Evolutionary conservation across 2,888 invertebrate genomes (phyloP), one percentile per base, ranked within the genome.

Genomic region (Cinara cedri): DNA sequence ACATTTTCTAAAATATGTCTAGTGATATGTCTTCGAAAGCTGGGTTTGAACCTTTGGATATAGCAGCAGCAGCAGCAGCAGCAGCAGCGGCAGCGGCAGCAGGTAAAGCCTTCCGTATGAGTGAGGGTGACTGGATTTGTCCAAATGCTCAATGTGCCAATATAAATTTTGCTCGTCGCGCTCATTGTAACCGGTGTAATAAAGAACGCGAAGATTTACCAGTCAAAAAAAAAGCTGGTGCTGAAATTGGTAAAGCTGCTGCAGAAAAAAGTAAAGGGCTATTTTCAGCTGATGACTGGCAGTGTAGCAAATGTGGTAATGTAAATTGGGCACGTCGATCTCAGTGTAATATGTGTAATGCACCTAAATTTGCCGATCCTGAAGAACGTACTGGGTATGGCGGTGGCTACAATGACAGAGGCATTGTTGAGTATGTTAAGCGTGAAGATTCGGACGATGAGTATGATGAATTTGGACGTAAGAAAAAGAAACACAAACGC

Each of bases 231-330:
- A 95, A 95, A 87, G 88, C 96, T 70, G 95, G 97, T 0, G 94
- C 95, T 81, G 98, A 98, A 88, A 98, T 99, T 83, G 99, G 99
- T 4, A 98, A 98, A 88, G 94, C 93, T 26, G 96, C 97, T 51
- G 99, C 99, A 0, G 99, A 99, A 86, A 98, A 98, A 87, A 97
- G 97, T 84, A 91, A 96, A 83, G 97, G 97, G n/a, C 88, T 97
- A 81, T 92, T 93, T 86, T 96, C 96, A 87, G 98, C 99, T 54
- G 98, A 99, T 86, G 99, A 99, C 87, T 99, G 99, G 99, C 96
- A 97, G 85, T 99, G 99, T 87, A 96, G 95, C 87, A 98, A 98
- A 86, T 99, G 99, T 88, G 98, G 98, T n/a, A 99, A 99, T 87
- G 98, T 99, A 14, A 99, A 99, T 87, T 97, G 97, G 99, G 98